These are phyloP conservation scores for Caenorhabditis virilis DNA, from an alignment of 2,888 invertebrate genomes.

Conservation along the genomic window DNA sequence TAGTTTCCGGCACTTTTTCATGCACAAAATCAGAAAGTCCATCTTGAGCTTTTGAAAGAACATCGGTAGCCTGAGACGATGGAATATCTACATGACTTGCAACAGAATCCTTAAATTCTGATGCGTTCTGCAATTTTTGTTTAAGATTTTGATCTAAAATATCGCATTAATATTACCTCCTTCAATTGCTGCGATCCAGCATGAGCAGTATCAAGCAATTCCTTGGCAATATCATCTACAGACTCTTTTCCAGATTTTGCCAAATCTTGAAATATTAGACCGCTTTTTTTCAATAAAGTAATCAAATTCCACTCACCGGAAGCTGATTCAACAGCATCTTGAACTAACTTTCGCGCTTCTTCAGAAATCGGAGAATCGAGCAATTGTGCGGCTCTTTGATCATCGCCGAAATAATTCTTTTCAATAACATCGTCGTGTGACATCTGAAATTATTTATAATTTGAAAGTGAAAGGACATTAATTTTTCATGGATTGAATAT, in stretches of 20 bases:
- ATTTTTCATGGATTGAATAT: too few relatives aligned
- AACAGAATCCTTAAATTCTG: too few relatives aligned
- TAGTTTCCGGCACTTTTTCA: slow-evolving; percentile 21
- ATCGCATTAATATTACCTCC: too few relatives aligned
- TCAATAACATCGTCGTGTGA: slow-evolving; percentile 41
- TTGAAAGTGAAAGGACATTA: too few relatives aligned
- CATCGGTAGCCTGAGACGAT: neutral
- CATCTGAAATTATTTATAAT: slow-evolving; percentile 40
- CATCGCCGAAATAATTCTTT: slow-evolving; percentile 34
- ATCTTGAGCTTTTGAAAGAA: slow-evolving; percentile 24
- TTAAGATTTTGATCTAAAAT: too few relatives aligned
- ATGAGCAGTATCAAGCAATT: neutral
- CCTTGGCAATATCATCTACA: slow-evolving; percentile 1
- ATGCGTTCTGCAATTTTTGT: too few relatives aligned
- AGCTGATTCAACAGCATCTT: slow-evolving; percentile 34
- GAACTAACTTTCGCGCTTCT: slow-evolving; percentile 32
- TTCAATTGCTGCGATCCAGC: too few relatives aligned
- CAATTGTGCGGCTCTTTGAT: slow-evolving; percentile 18
- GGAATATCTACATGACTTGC: too few relatives aligned
- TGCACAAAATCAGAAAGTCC: slow-evolving; percentile 30
- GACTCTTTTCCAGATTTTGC: neutral
- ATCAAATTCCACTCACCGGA: slow-evolving; percentile 18
- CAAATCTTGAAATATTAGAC: neutral
- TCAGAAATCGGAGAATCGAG: slow-evolving; percentile 37
- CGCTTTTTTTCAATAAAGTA: slow-evolving; percentile 1